Base-by-base conservation (phyloP, 2,113 vertebrate species). In the Aptenodytes forsteri region DNA sequence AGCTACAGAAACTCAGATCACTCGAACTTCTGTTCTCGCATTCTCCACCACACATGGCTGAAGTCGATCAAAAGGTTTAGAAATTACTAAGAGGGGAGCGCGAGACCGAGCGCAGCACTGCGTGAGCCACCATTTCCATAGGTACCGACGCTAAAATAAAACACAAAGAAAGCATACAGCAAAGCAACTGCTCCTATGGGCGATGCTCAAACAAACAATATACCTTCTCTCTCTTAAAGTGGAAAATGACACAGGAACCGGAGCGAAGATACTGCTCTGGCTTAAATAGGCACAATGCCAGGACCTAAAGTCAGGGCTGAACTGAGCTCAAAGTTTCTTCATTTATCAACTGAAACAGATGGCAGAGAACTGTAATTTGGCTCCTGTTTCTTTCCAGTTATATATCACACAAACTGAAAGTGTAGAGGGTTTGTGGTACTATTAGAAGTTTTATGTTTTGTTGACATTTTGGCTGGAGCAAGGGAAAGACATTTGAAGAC, bases 281-380 rank as follows among this genome's bases (percentile, higher is more conserved):
- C 69, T 67, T 32, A 18, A 94, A 32, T 0, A 65, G 96, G 88
- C 90, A 91, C 69, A n/a, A 8, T 6, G 70, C 85, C 94, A 93
- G 72, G 56, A 80, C 65, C 89, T 87, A 21, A 85, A 96, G 80
- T 75, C 88, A 87, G 72, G 32, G 79, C 72, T 91, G 91, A 96
- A 79, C 65, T 6, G 30, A 36, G 9, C 89, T 71, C 5, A 0
- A 92, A 93, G 89, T 77, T 93, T 89, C 87, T 92, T 91, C 90
- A 94, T 87, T 94, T 96, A 96, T 95, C 96, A 92, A 52, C 91
- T 94, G 61, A 77, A 94, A 93, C 93, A 96, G 88, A 96, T 89
- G 94, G 87, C 85, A 77, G 52, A 88, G 87, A 84, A 87, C 32
- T 75, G 83, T 12, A 71, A 80, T 44, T 87, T 96, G 94, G 64